Base-by-base conservation (phyloP, 2,888 invertebrate genomes). In the Dione juno region DNA sequence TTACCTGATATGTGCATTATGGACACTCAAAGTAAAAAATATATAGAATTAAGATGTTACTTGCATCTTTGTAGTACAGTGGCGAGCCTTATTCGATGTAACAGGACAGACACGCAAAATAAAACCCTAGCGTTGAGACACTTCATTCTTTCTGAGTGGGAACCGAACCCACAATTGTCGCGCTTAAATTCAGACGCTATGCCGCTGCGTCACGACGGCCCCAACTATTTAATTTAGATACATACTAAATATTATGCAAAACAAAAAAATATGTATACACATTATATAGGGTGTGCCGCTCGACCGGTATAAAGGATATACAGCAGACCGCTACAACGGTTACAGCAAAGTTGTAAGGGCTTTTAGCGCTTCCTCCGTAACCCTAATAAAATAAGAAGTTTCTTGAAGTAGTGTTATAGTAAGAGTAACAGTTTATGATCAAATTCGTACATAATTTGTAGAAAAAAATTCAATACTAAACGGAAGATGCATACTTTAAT, bases 341-440 rank as follows among this genome's bases (percentile, higher is more conserved):
- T 16, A 35, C 61, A n/a, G n/a, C 35, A 45, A 61, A 61, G 45
- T 61, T 61, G 61, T 61, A 11, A 57, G 37, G 16, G 16, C 57
- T 40, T 45, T 61, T 61, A 61, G 7, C 10, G 9, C 45, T 45
- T 61, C 45, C 61, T 57, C 37, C 16, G 11, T 11, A 45, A 43
- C 61, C 61, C 61, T 61, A 61, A 61, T 45, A 61, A 61, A 61
- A 61, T 16, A 58, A 45, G 16, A 61, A 45, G n/a, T 61, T 45
- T 16, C 28, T 61, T 45, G 35, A 61, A 35, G 28, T 61, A 61
- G 35, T 45, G 45, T 28, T 61, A 35, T 45, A 28, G 28, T 28
- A 16, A 3, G 45, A 14, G 7, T 28, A 43, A 11, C 45, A 35
- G 14, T n/a, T 11, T n/a, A 21, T 45, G 6, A 13, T 14, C 8